Percentiles rank a stretch among this genome's conserved stretches.
phyloP scores from a whole-genome alignment of 2,797 vertebrate genomes.

The Sardinella longiceps region DNA sequence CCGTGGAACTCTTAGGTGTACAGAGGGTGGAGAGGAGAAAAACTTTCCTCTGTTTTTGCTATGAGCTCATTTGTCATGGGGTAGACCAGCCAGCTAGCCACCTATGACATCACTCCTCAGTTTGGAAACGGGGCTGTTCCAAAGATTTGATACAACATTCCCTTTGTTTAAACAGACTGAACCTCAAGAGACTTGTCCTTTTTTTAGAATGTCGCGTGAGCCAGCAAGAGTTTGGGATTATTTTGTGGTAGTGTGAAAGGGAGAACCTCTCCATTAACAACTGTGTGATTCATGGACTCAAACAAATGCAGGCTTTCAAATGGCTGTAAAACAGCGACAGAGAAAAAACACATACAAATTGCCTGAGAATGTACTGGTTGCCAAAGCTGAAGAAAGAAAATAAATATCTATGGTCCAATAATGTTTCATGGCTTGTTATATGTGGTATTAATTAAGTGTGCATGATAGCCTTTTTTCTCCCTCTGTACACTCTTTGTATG shows the following conservation, averaged over 20 bases:
- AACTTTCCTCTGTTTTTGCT: slow-evolving; percentile 11
- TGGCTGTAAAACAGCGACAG: background rate
- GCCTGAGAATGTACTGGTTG: slow-evolving; percentile 16
- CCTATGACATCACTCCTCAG: slow-evolving; percentile 25
- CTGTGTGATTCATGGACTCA: slow-evolving; percentile 18
- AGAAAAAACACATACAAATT: slow-evolving; percentile 9
- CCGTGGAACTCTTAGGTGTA: background rate
- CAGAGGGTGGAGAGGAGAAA: background rate
- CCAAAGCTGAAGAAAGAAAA: slow-evolving; percentile 6
- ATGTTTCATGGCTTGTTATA: background rate
- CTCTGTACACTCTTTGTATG: background rate
- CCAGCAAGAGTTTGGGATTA: slow-evolving; percentile 22
- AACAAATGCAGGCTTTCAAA: slow-evolving; percentile 21
- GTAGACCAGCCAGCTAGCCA: slow-evolving; percentile 12
- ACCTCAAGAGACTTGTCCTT: slow-evolving; percentile 22
- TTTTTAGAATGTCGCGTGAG: slow-evolving; percentile 19
- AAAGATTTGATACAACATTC: background rate
- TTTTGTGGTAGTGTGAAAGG: slow-evolving; percentile 20
- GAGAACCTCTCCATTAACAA: slow-evolving; percentile 14
- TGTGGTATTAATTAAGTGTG: background rate
- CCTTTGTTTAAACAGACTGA: slow-evolving; percentile 8
- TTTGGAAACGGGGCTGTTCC: background rate
- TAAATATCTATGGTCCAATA: background rate
- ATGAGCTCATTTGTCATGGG: slow-evolving; percentile 24
- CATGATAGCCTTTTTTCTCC: background rate